Base-by-base conservation (phyloP, 2,888 invertebrate genomes). In the Salpingus planirostris region DNA sequence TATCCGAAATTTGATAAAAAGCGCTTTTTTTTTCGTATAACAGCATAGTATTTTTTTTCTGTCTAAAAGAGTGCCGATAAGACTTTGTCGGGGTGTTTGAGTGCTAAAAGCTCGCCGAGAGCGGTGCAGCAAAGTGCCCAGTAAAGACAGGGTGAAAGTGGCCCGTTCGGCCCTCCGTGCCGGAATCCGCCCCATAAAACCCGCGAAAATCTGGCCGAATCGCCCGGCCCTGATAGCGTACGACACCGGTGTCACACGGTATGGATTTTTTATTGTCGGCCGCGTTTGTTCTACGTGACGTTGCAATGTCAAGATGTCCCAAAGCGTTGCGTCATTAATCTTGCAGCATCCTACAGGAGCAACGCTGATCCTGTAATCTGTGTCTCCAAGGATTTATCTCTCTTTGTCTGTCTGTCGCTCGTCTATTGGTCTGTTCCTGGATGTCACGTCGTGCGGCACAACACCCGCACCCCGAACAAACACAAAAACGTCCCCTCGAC, bases 381-480 rank as follows among this genome's bases (percentile, higher is more conserved):
- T 58, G 57, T 59, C 59, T 58, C 54, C 37, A 44, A 54, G 58
- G 57, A 59, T 59, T 59, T 59, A 59, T 58, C 52, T 56, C 50
- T 57, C 57, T 57, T 59, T 58, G 55, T 57, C 53, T 54, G 55
- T 53, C 51, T 54, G 54, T 54, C 51, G 51, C 44, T 47, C 50
- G 50, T 50, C 52, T 46, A 45, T 50, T 41, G 44, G 42, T 40
- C 31, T 25, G 34, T 29, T 38, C 34, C 12, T 31, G 26, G 28
- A 31, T 25, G 22, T 34, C 33, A 33, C 37, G 37, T 33, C 18
- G 24, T 10, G 26, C 26, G 27, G 14, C 24, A 25, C 13, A 38
- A 38, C 30, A 38, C 30, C n/a, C n/a, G n/a, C n/a, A n/a, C n/a
- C n/a, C n/a, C n/a, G n/a, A 30, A 33, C 33, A 38, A 33, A 38